phyloP scores from a whole-genome alignment of 2,888 invertebrate species.

The Malthinus flaveolus region DNA sequence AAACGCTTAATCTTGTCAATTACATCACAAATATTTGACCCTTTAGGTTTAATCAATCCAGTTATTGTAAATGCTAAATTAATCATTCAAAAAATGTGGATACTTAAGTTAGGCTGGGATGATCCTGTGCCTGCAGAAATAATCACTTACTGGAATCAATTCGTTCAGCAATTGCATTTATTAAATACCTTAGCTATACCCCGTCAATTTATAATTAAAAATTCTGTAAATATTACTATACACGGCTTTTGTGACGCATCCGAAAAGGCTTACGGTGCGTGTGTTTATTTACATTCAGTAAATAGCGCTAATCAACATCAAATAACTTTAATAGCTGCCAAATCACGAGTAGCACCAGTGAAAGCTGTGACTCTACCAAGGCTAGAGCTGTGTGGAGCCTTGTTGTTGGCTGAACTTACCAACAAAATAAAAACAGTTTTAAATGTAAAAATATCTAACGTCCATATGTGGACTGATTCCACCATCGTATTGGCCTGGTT shows the following conservation, averaged over 20 bases:
- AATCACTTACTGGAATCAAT: slow-evolving; percentile 10
- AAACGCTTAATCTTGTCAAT: slow-evolving; percentile 22
- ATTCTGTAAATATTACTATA: slow-evolving; percentile 15
- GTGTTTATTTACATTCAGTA: slow-evolving; percentile 32
- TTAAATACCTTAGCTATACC: slow-evolving; percentile 13
- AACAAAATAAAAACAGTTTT: too few relatives aligned
- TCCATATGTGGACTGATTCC: too few relatives aligned
- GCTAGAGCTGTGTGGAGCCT: slow-evolving; percentile 21
- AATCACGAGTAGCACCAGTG: slow-evolving; percentile 22
- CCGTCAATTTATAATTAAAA: neutral
- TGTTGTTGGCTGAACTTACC: too few relatives aligned
- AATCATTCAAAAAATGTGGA: slow-evolving; percentile 20
- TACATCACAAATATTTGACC: slow-evolving; percentile 17
- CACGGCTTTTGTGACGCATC: slow-evolving; percentile 38
- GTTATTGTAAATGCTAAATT: slow-evolving; percentile 14
- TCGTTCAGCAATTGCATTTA: neutral
- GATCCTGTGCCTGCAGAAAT: slow-evolving; percentile 12
- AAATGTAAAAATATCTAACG: too few relatives aligned
- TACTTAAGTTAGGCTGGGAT: slow-evolving; percentile 18
- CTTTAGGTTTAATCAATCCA: slow-evolving; percentile 16
- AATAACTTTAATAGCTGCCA: too few relatives aligned
- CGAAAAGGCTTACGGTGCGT: slow-evolving; percentile 32
- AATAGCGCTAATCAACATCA: slow-evolving; percentile 1
- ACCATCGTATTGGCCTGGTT: too few relatives aligned
- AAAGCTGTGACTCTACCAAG: slow-evolving; percentile 14